These are phyloP conservation scores for Bombyx huttoni DNA, from an alignment of 2,888 invertebrate species.

Conservation along the genomic window DNA sequence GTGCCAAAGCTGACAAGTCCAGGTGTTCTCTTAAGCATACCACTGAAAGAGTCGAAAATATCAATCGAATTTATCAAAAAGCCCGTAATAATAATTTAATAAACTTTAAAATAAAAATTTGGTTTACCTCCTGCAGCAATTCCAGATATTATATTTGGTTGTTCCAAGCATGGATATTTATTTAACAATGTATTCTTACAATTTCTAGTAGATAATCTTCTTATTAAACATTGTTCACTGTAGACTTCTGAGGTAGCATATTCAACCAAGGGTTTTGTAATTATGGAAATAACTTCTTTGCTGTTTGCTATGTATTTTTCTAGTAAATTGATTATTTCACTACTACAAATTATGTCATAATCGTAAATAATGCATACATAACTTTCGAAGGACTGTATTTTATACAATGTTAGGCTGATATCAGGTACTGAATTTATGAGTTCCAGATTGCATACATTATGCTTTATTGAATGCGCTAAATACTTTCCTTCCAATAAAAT, in stretches of 20 bases:
- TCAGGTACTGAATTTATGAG: conserved; percentile 33
- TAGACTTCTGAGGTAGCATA: conserved; percentile 32
- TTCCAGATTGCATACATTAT: conserved; percentile 22
- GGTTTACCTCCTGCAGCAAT: conserved; percentile 57
- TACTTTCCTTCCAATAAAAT: conserved; percentile 54
- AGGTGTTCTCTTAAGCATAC: conserved; percentile 43
- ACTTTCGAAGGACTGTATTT: conserved; percentile 22
- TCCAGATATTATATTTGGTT: conserved; percentile 62
- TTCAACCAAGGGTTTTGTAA: conserved; percentile 49
- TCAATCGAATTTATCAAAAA: too few relatives aligned
- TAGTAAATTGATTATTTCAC: conserved; percentile 46
- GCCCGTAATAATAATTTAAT: too few relatives aligned
- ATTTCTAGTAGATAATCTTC: conserved; percentile 29
- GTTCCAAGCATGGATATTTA: conserved; percentile 44
- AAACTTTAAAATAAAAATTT: neutral
- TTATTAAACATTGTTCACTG: conserved; percentile 31
- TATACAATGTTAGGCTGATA: conserved; percentile 38
- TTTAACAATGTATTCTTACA: conserved; percentile 5
- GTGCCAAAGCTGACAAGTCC: conserved; percentile 30
- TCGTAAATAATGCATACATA: conserved; percentile 46
- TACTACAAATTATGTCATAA: conserved; percentile 43
- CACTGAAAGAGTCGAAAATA: conserved; percentile 30
- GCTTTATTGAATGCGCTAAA: conserved; percentile 36
- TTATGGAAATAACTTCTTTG: conserved; percentile 35
- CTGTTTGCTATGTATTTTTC: conserved; percentile 31